Percentiles rank a stretch among this genome's conserved stretches.
These are phyloP conservation scores for Drosophila formosana DNA, from an alignment of 2,888 invertebrate genomes.

Conservation along the genomic window DNA sequence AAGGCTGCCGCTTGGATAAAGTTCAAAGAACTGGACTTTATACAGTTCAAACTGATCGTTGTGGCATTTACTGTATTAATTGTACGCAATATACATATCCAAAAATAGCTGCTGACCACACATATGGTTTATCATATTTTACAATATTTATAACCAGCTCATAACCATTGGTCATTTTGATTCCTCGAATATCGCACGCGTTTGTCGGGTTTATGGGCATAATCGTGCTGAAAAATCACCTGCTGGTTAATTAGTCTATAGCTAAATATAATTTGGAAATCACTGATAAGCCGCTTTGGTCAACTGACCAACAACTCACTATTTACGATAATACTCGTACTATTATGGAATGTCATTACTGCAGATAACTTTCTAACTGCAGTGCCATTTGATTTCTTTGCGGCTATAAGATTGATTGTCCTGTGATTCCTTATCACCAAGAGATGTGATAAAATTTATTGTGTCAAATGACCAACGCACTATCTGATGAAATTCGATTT, in stretches of 20 bases:
- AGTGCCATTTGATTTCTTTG: conserved; percentile 40
- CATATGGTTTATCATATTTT: conserved; percentile 13
- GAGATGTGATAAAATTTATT: conserved; percentile 9
- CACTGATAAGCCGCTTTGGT: conserved; percentile 57
- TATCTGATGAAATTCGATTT: conserved; percentile 18
- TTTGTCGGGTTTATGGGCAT: conserved; percentile 36
- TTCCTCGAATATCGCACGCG: conserved; percentile 34
- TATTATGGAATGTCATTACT: conserved; percentile 36
- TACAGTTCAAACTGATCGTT: conserved; percentile 39
- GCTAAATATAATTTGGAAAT: conserved; percentile 57
- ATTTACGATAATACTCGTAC: conserved; percentile 26
- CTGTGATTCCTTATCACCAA: conserved; percentile 26
- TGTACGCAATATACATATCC: conserved; percentile 34
- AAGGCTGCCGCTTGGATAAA: conserved; percentile 35
- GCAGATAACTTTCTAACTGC: conserved; percentile 17
- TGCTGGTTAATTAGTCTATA: conserved; percentile 22
- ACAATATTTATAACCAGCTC: conserved; percentile 5
- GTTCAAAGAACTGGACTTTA: conserved; percentile 23
- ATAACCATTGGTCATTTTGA: conserved; percentile 47
- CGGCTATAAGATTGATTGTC: conserved; percentile 21
- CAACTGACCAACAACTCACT: conserved; percentile 53
- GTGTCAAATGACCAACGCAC: not conserved
- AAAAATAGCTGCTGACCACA: conserved; percentile 58
- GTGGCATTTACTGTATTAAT: conserved; percentile 17
- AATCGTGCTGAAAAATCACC: conserved; percentile 23